Evolutionary conservation across 2,113 vertebrate genomes (phyloP), one percentile per base, ranked within the genome.

Genomic region (Dasyprocta punctata): DNA sequence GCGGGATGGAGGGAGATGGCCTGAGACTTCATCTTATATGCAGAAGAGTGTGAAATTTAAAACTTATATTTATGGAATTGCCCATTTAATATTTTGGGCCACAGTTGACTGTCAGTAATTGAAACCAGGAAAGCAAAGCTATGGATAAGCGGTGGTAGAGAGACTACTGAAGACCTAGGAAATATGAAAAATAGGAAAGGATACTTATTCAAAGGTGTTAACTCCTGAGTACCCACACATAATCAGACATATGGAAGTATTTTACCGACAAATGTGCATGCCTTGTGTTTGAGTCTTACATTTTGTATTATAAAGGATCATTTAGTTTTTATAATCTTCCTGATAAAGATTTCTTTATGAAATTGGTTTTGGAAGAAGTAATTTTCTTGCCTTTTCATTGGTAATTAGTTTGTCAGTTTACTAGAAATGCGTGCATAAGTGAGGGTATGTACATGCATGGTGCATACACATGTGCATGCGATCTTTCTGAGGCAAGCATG

Each of bases 241-340:
- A 4, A 86, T 61, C 30, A 65, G 4, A 38, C 4, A 86, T 2
- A 12, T 6, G 1, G 26, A 8, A n/a, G 60, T 61, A 41, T 86
- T 78, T 71, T 75, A 24, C 67, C 56, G 54, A 56, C 14, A 26
- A 30, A 65, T 49, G 14, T 13, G 20, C 19, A 22, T 33, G 49
- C 36, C 28, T 89, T 67, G 16, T 54, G 28, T 82, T 61, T 88
- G 73, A 96, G 19, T 22, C 26, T 96, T 61, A 22, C 19, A 7
- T 71, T 93, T 97, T 95, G 67, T 69, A 30, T 84, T 97, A 80
- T 52, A 93, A 86, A 20, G 77, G 63, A 54, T 4, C 3, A 16
- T 94, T 93, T 90, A 65, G 36, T 67, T 71, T 86, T 65, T 81
- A 75, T 86, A 49, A 56, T 90, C 44, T 93, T 93, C 56, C 69